Evolutionary conservation across 2,113 vertebrate species (phyloP).

Genomic region (Nymphicus hollandicus): DNA sequence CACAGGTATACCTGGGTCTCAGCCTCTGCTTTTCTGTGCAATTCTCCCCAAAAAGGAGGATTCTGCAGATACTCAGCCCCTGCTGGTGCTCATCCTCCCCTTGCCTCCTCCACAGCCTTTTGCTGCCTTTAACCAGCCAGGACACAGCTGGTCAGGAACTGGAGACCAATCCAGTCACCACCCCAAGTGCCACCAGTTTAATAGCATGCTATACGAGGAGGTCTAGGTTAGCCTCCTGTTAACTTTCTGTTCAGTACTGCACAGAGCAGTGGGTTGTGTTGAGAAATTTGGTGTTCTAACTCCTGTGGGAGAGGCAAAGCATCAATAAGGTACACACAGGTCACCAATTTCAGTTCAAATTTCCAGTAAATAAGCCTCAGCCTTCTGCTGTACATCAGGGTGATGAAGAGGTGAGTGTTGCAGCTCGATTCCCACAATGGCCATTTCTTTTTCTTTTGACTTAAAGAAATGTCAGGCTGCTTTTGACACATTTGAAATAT

Average conservation of each 20-base stretch:
- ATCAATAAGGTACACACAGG: neutral
- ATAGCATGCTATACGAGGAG: neutral
- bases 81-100: neutral
- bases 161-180: neutral
- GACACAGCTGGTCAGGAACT: neutral
- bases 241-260: neutral
- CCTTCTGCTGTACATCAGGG: neutral
- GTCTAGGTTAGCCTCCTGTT: neutral
- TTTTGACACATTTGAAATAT: constrained; percentile 15
- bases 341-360: neutral
- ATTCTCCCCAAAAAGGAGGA: neutral
- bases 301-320: neutral
- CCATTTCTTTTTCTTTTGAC: constrained; percentile 6
- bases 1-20: neutral
- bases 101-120: neutral
- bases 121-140: neutral
- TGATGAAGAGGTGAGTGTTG: neutral
- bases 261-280: neutral
- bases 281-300: neutral
- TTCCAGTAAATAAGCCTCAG: constrained; percentile 12
- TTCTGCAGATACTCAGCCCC: neutral
- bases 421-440: neutral
- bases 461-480: neutral
- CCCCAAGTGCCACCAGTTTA: neutral
- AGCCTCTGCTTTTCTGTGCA: neutral